Base-by-base conservation (phyloP, 2,888 invertebrate genomes). In the Geotrupes spiniger region DNA sequence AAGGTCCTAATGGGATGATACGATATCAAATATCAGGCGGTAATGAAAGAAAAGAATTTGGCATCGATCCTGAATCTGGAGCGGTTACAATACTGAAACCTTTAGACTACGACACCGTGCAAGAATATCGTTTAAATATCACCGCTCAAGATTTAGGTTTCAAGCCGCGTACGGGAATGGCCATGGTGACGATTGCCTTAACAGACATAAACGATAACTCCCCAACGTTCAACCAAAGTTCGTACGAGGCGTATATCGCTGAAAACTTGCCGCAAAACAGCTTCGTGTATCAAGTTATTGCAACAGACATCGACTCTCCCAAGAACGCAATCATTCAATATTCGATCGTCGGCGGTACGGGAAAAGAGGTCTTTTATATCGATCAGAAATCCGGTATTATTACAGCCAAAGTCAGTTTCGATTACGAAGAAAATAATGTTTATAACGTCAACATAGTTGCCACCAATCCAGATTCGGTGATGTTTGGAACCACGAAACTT, bases 171-270 rank as follows among this genome's bases (percentile, higher is more conserved):
- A 81, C 82, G 63, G 82, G 91, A 0, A 84, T 86, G 3, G 91
- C 91, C 0, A 86, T 87, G 60, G 75, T 95, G 4, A 90, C 89
- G 0, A 86, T 97, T 1, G 88, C 87, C 42, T 77, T 97, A 1
- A 91, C 90, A 0, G 96, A 97, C 67, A 89, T 95, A 27, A 96
- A 94, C 65, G 94, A 97, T 65, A 95, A 96, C 70, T 84, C 92
- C 6, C 96, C 96, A 0, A 75, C 78, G 9, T 97, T 96, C 65
- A 87, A 89, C 69, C 85, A 87, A 66, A 78, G 82, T 0, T 73
- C 78, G 41, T 94, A 89, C 66, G 80, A 87, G 59, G 89, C 89
- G 0, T 87, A 81, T 64, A 74, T 96, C 33, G 80, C 85, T 0
- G 95, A 96, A 76, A 95, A 95, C 68, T 81, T 86, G 9, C 84